These are phyloP conservation scores for Mastomys natalensis DNA, from an alignment of 2,113 vertebrate genomes.

Conservation along the genomic window DNA sequence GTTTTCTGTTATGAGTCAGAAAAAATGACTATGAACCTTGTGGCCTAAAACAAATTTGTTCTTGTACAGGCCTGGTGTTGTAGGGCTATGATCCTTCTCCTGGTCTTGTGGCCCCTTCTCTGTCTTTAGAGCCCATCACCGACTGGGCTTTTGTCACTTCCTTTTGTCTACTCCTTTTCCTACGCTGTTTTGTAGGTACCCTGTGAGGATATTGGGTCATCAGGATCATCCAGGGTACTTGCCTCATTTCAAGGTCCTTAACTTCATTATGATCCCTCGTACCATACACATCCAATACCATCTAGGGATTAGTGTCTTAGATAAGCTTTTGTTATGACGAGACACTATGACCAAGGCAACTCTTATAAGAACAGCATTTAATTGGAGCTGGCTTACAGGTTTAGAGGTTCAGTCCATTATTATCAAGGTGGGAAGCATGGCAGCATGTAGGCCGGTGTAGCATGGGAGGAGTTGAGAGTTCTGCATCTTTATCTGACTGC, in stretches of 20 bases:
- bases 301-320: not conserved
- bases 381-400: too few species aligned
- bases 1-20: not conserved
- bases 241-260: not conserved
- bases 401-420: too few species aligned
- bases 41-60: not conserved
- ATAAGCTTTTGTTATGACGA: too few species aligned
- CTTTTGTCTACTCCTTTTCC: not conserved
- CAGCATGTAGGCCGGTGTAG: too few species aligned
- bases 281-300: not conserved
- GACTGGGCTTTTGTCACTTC: not conserved
- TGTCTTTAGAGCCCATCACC: not conserved
- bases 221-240: not conserved
- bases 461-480: too few species aligned
- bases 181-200: not conserved
- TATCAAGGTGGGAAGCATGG: too few species aligned
- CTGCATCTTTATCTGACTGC: too few species aligned
- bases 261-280: not conserved
- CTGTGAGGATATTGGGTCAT: not conserved
- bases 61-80: not conserved
- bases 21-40: not conserved
- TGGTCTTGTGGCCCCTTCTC: not conserved
- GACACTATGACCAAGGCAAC: too few species aligned
- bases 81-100: not conserved
- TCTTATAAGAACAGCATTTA: too few species aligned